Evolutionary conservation across 2,797 vertebrate genomes (phyloP).

Genomic region (Acrossocheilus fasciatus): DNA sequence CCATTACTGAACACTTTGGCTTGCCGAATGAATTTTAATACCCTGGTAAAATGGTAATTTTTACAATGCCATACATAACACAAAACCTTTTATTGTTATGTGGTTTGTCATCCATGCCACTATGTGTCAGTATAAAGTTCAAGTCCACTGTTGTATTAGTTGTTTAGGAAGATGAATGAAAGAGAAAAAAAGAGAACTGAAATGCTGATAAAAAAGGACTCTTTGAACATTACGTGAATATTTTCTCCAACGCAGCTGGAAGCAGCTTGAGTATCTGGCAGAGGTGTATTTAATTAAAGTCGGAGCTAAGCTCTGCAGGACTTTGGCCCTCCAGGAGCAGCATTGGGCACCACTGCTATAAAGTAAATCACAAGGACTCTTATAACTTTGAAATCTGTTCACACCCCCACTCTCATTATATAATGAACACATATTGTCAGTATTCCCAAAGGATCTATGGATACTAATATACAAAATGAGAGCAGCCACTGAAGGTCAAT

Average conservation of each 20-base stretch:
- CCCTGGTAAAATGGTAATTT: neutral
- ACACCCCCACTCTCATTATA: neutral
- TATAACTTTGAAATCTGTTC: neutral
- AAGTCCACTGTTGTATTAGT: neutral
- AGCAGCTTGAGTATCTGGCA: neutral
- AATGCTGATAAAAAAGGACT: slow-evolving; percentile 66
- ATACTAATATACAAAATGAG: slow-evolving; percentile 10
- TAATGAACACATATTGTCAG: neutral
- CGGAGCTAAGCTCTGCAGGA: neutral
- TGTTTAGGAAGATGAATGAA: neutral
- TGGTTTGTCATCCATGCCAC: neutral
- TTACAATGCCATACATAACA: neutral
- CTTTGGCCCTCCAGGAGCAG: neutral
- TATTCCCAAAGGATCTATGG: slow-evolving; percentile 12
- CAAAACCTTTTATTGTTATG: slow-evolving; percentile 9
- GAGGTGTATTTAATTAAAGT: slow-evolving; percentile 14
- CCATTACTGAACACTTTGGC: too few species aligned
- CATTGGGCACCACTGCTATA: neutral
- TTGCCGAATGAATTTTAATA: too few species aligned
- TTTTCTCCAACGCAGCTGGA: neutral
- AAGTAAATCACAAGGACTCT: slow-evolving; percentile 7
- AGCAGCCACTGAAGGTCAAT: slow-evolving; percentile 15
- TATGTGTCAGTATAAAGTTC: slow-evolving; percentile 20
- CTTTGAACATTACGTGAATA: neutral
- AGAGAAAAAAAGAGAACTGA: slow-evolving; percentile 65